Base-by-base conservation (phyloP, 2,797 vertebrate species). In the Ceryle rudis region DNA sequence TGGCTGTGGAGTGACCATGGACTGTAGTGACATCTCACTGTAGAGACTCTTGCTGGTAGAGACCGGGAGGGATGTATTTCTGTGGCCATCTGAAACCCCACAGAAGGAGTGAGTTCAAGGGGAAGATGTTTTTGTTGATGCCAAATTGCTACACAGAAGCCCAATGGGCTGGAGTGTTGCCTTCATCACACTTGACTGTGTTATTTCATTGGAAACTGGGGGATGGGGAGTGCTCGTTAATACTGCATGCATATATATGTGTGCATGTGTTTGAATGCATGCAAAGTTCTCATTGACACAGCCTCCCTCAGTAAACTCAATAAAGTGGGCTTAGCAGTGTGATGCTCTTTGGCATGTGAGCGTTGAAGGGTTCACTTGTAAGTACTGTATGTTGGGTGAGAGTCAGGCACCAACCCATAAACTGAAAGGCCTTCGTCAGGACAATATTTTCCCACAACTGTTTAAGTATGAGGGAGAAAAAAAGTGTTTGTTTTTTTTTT, bases 341-440 rank as follows among this genome's bases (percentile, higher is more conserved):
- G 1, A 21, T 25, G 31, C 3, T 44, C 11, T 81, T 54, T 67
- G 74, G 20, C 1, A 2, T 0, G 0, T 1, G 6, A 58, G 4
- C 25, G 14, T 49, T 44, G 44, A 81, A 65, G 41, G 2, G 11
- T 51, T 90, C 35, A 7, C 14, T 81, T 46, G 0, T 29, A 69
- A 60, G 12, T 19, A 23, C 8, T 28, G 18, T 44, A 25, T 11
- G 20, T 8, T 58, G 11, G n/a, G 12, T 31, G 28, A 58, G 23
- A 49, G 19, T 10, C 51, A 20, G 20, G 26, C 8, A 6, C 7
- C 22, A 7, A 19, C 75, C 31, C 47, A 35, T 83, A 47, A 75
- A 77, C 18, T 26, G 20, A 57, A 41, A 83, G 9, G 5, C 64
- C 39, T 61, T 72, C 37, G 41, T 28, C 12, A 21, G 8, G 12